Conservation (phyloP, 2,888 invertebrate species). For the Laothoe populi region DNA sequence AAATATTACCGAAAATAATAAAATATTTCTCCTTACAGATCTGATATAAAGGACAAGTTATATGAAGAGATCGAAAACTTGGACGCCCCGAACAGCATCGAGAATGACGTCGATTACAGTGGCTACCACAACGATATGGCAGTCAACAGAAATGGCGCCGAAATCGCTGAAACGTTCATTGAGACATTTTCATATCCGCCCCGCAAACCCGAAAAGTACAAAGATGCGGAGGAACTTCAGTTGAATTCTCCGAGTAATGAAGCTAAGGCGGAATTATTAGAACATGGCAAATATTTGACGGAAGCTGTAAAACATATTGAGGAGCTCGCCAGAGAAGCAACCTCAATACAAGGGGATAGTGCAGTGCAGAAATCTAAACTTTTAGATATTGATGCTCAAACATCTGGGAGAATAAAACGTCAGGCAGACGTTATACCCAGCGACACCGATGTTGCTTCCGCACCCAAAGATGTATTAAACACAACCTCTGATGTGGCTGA, state of each 20-base stretch:
- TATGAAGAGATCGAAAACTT: slow-evolving; percentile 33
- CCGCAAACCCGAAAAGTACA: slow-evolving; percentile 26
- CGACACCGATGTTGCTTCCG: neutral
- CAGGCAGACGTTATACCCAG: slow-evolving; percentile 28
- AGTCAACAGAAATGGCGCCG: slow-evolving; percentile 44
- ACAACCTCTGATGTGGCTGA: slow-evolving; percentile 10
- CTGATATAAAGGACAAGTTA: slow-evolving; percentile 12
- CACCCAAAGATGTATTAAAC: neutral
- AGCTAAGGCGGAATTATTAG: neutral
- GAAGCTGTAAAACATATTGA: neutral
- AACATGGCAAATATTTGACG: neutral
- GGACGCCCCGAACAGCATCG: slow-evolving; percentile 35
- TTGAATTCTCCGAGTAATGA: neutral
- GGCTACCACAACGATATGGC: slow-evolving; percentile 45
- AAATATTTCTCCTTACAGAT: slow-evolving; percentile 10
- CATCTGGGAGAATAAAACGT: slow-evolving; percentile 40
- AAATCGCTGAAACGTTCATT: slow-evolving; percentile 40
- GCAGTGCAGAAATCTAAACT: too few relatives aligned
- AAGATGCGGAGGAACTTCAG: neutral
- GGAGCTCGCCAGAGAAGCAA: too few relatives aligned
- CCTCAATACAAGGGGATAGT: neutral
- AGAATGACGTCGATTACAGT: slow-evolving; percentile 38
- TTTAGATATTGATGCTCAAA: too few relatives aligned
- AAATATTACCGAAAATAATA: neutral
- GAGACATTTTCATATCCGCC: slow-evolving; percentile 46